phyloP scores from a whole-genome alignment of 2,797 vertebrate genomes.

The Myotis myotis region DNA sequence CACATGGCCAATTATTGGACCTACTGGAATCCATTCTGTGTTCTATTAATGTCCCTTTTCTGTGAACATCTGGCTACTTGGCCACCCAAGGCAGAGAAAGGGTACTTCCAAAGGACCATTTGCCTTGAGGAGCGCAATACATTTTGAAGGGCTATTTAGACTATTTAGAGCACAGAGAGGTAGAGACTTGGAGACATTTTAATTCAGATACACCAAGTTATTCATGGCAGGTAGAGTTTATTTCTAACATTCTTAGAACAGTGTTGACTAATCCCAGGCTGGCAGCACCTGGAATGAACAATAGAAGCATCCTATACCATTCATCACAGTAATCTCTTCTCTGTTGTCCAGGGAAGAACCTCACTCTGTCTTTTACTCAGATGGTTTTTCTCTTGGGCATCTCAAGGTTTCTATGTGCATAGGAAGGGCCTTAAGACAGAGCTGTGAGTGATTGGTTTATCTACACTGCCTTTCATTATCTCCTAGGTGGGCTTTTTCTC shows the following conservation, averaged over 20 bases:
- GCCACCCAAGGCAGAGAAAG: neutral
- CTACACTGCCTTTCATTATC: neutral
- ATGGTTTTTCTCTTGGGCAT: neutral
- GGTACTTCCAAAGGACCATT: neutral
- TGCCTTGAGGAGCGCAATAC: neutral
- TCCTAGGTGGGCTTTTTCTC: neutral
- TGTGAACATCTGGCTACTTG: neutral
- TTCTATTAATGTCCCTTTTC: neutral
- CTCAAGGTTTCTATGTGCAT: neutral
- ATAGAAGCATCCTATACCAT: neutral
- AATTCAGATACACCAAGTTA: neutral
- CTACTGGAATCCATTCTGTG: neutral
- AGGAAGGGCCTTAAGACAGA: neutral
- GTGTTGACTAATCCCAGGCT: neutral
- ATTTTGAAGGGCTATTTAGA: slow-evolving; percentile 33
- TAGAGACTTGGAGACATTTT: neutral
- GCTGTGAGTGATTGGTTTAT: neutral
- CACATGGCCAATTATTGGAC: neutral
- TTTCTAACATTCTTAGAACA: neutral
- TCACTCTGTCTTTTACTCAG: neutral
- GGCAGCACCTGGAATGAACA: neutral
- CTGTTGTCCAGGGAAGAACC: neutral
- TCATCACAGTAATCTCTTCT: neutral
- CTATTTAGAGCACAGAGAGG: slow-evolving; percentile 34
- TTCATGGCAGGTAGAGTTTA: neutral